Evolutionary conservation across 2,113 vertebrate species (phyloP), one percentile per base, ranked within the genome.

Genomic region (Sinocyclocheilus anshuiensis): DNA sequence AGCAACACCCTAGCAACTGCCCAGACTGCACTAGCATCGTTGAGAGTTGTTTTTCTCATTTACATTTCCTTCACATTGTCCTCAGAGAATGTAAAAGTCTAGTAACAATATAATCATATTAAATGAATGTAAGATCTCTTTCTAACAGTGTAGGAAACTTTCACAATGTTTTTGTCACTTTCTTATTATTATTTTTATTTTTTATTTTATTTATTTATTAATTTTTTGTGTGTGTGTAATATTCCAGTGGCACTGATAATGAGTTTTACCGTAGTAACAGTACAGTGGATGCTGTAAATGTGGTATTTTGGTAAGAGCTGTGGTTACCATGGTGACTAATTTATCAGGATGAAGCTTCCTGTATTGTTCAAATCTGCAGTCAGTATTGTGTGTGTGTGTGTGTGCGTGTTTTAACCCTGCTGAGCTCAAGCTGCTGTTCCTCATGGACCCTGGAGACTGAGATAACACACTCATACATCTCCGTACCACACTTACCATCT

Each of bases 361-460:
- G 22, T 10, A n/a, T 61, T 61, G 57, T n/a, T 61, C 22, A 59
- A 18, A 20, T 20, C 55, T 57, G 2, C 55, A 59, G 20, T 59
- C 20, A 26, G 26, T 26, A 26, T 26, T 29, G 61, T 13, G 24
- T 29, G 63, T 67, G 48, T 33, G 6, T 20, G 24, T 18, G 48
- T 33, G 5, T 1, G 36, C 4, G 33, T 1, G 9, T 79, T 61
- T 61, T 61, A 4, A 79, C 2, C 77, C 53, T 61, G 53, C 18
- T 79, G 77, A 39, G 55, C 36, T 61, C 33, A 79, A 79, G 77
- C 77, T 61, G 77, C 29, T 39, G 77, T 79, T 61, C 55, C 36
- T 72, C 18, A 59, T 79, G 77, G 20, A 39, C 55, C 22, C 77
- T 79, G 57, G 77, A 79, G 55, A 67, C 11, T 20, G 33, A 59